Evolutionary conservation across 2,113 vertebrate species (phyloP).

Genomic region (Reinhardtius hippoglossoides): DNA sequence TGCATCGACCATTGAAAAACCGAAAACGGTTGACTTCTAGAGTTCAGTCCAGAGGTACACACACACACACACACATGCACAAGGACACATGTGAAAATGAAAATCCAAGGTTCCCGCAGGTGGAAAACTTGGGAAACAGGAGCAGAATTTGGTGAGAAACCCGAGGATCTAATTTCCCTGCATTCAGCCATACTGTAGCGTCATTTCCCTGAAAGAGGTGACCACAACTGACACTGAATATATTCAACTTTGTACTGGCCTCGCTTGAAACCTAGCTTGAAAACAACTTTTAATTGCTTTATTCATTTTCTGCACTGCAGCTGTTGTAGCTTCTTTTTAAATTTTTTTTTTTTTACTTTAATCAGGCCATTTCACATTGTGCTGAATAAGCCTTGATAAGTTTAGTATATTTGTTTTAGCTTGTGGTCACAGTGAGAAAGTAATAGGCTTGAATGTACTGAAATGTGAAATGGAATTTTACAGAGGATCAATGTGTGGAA

Average conservation of each 20-base stretch:
- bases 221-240: conserved; percentile 5
- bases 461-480: not conserved
- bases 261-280: not conserved
- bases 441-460: not conserved
- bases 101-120: no score
- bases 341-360: no score
- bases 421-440: not conserved
- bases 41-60: no score
- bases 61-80: not conserved
- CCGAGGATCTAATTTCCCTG: not conserved
- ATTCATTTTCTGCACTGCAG: conserved; percentile 5
- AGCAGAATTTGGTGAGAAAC: not conserved
- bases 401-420: not conserved
- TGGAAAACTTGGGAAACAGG: no score
- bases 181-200: not conserved
- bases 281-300: not conserved
- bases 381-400: not conserved
- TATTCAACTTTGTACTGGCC: conserved; percentile 5
- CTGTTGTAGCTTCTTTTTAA: not conserved
- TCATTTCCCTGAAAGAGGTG: not conserved
- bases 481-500: not conserved
- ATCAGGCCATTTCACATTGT: not conserved
- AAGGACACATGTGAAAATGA: no score
- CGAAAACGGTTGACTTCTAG: no score
- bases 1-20: no score